Evolutionary conservation across 2,888 invertebrate species (phyloP).

Genomic region (Coelogynopora nodosa): DNA sequence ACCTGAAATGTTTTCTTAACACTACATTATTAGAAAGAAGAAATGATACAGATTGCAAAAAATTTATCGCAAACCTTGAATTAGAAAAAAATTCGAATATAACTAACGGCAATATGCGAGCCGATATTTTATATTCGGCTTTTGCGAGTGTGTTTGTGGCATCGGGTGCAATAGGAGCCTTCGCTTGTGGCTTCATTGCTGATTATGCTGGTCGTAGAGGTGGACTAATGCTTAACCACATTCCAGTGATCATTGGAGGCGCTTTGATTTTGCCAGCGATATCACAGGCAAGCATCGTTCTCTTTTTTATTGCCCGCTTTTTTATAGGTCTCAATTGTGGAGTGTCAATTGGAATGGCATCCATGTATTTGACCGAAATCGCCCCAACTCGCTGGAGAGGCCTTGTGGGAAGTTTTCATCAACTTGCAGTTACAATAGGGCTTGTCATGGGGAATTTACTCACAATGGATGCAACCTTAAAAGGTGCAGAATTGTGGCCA

Average conservation of each 20-base stretch:
- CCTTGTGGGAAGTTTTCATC: constrained; percentile 78
- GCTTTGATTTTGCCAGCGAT: background rate
- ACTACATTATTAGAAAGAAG: background rate
- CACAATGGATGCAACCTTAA: constrained; percentile 87
- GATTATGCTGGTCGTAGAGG: constrained; percentile 79
- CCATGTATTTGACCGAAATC: constrained; percentile 84
- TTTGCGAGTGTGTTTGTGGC: constrained; percentile 71
- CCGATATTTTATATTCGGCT: background rate
- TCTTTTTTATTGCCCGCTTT: constrained; percentile 90
- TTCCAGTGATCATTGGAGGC: constrained; percentile 67
- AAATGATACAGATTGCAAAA: background rate
- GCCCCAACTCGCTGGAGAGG: constrained; percentile 79
- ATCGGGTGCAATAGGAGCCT: constrained; percentile 96
- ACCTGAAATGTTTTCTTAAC: constrained; percentile 60
- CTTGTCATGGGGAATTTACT: constrained; percentile 81
- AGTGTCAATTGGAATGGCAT: constrained; percentile 78
- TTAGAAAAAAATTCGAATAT: too few relatives aligned
- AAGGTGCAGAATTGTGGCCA: constrained; percentile 90
- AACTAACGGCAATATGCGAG: background rate
- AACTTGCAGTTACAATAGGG: constrained; percentile 91
- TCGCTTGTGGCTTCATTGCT: constrained; percentile 90
- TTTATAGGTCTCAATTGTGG: constrained; percentile 98
- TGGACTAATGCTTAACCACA: constrained; percentile 84
- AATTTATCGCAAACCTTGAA: background rate
- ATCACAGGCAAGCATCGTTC: constrained; percentile 74